These are phyloP conservation scores for Gymnocheta viridis DNA, from an alignment of 2,888 invertebrate species.

Conservation along the genomic window DNA sequence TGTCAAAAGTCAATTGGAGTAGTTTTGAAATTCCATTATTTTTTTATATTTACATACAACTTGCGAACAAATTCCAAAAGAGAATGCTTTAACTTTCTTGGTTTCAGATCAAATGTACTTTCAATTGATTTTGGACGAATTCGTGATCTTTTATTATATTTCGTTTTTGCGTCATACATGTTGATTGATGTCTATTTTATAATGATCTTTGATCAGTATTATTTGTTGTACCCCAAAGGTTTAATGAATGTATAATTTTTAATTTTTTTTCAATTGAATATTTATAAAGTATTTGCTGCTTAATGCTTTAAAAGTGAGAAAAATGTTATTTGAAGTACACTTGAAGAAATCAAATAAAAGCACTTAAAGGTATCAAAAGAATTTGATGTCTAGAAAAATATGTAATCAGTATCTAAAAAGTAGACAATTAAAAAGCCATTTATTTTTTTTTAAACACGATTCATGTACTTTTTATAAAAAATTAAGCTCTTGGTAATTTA, in stretches of 20 bases:
- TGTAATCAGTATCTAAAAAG: too few relatives aligned
- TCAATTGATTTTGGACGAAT: neutral
- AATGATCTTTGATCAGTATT: slow-evolving; percentile 60
- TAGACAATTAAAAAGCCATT: too few relatives aligned
- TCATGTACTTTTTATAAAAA: too few relatives aligned
- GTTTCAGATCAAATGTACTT: neutral
- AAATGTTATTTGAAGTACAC: neutral
- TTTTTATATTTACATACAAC: too few relatives aligned
- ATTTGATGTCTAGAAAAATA: neutral
- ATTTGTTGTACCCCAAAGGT: slow-evolving; percentile 16
- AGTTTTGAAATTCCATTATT: too few relatives aligned
- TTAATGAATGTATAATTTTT: slow-evolving; percentile 3
- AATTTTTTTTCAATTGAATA: slow-evolving; percentile 37
- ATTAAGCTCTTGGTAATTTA: too few relatives aligned
- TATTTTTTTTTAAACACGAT: too few relatives aligned
- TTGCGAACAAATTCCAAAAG: neutral
- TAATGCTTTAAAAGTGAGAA: neutral
- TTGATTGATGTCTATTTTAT: slow-evolving; percentile 30
- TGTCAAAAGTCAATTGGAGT: too few relatives aligned
- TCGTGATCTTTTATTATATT: slow-evolving; percentile 8
- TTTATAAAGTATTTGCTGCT: slow-evolving; percentile 8
- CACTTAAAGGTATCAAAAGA: neutral
- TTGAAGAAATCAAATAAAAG: neutral
- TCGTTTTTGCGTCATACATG: slow-evolving; percentile 26
- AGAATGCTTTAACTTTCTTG: neutral